phyloP scores from a whole-genome alignment of 2,797 vertebrate species.

The Podarcis lilfordi region DNA sequence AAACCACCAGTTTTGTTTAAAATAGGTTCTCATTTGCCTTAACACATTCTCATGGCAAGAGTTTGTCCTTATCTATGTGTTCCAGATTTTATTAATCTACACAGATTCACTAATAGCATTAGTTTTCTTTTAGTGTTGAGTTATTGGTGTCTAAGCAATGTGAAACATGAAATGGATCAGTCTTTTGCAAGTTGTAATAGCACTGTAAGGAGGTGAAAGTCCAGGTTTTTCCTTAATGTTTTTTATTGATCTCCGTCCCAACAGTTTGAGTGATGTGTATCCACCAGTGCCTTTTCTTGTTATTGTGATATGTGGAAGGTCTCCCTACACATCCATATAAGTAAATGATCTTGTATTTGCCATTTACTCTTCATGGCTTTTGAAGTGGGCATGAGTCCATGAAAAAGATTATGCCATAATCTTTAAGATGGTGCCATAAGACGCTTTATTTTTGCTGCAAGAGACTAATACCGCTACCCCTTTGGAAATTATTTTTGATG shows the following conservation, averaged over 20 bases:
- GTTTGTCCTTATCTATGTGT: neutral
- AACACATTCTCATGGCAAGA: neutral
- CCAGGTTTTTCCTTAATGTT: neutral
- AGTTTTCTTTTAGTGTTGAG: neutral
- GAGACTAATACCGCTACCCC: no score
- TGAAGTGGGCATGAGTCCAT: neutral
- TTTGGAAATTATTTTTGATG: no score
- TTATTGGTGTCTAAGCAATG: neutral
- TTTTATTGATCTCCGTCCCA: neutral
- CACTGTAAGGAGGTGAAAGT: neutral
- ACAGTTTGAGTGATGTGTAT: neutral
- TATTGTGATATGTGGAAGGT: neutral
- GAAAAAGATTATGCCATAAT: neutral
- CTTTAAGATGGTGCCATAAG: neutral
- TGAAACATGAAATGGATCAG: neutral
- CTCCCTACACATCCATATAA: neutral
- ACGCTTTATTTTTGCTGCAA: no score
- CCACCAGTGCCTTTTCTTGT: neutral
- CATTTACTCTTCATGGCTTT: no score
- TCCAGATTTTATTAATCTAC: neutral
- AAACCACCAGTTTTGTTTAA: neutral
- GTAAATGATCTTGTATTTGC: no score
- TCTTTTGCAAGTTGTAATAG: neutral
- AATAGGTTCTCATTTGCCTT: neutral
- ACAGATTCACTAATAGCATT: neutral